Conservation (phyloP, 2,113 vertebrate genomes). For the Pungitius pungitius region DNA sequence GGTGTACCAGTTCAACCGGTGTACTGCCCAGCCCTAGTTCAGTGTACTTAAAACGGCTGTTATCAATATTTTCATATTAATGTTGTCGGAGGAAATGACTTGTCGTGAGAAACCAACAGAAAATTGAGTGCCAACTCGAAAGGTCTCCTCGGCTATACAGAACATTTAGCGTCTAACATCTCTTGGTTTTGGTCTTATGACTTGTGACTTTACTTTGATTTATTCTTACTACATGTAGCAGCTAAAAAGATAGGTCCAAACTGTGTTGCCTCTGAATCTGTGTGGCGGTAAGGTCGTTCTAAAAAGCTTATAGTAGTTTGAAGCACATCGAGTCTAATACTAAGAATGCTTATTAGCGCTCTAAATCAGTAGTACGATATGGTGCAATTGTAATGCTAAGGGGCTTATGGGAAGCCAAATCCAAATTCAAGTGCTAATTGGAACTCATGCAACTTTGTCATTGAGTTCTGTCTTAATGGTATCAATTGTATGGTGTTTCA, state of each 20-base stretch:
- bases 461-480: not conserved
- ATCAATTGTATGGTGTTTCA: not conserved
- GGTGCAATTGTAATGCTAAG: constrained; percentile 21
- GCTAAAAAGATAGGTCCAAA: not conserved
- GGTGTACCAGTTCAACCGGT: too few relatives aligned
- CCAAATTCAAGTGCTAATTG: constrained; percentile 29
- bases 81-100: not conserved
- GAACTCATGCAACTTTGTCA: constrained; percentile 11
- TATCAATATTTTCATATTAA: not conserved
- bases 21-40: too few relatives aligned
- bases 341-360: not conserved
- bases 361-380: not conserved
- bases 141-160: not conserved
- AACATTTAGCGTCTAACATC: not conserved
- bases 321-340: not conserved
- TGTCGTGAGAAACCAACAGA: not conserved
- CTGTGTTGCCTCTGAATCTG: too few relatives aligned
- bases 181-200: not conserved
- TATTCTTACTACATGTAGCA: not conserved
- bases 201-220: not conserved
- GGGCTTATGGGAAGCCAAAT: constrained; percentile 26
- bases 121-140: not conserved
- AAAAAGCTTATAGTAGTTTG: not conserved
- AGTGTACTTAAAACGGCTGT: too few relatives aligned
- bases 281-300: not conserved